Base-by-base conservation (phyloP, 2,797 vertebrate species). In the Artibeus jamaicensis region DNA sequence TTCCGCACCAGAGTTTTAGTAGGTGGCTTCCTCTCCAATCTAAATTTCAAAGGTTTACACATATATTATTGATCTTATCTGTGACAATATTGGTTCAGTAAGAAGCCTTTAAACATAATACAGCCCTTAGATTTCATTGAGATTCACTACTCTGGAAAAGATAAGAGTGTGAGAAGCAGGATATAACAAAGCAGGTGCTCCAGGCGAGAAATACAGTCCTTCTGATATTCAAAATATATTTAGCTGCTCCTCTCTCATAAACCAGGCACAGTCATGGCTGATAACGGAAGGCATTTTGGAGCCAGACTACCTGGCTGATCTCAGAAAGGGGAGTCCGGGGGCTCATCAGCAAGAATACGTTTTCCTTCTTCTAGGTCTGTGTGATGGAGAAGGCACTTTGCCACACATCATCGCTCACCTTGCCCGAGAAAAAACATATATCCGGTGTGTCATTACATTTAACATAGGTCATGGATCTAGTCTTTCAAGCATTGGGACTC, bases 41-140 rank as follows among this genome's bases (percentile, higher is more conserved):
- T 97, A 96, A 97, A 98, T 97, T 93, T 97, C 97, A 97, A 98
- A 86, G 44, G 78, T 96, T 93, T 94, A 96, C 73, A 96, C 86
- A 82, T 82, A 71, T 94, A 97, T 96, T 97, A 96, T 97, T 97
- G 96, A 97, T 97, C 97, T 90, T 93, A 98, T 78, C 79, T 95
- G 77, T 93, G 96, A 97, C 98, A 95, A 96, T 89, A 94, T 86
- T 85, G 93, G 87, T 93, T 91, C 88, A 91, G 22, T 86, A 93
- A 97, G 83, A 93, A 97, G 89, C 0, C 37, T 94, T 97, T 97
- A 95, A 74, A 96, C 93, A 92, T 92, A 96, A 95, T 76, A 96
- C 88, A 94, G 95, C 92, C 82, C 93, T 65, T 74, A 96, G 96
- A 97, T 96, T 97, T 96, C 96, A 97, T 94, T 97, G 97, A 97